Base-by-base conservation (phyloP, 1,140 invertebrate species). In the Arctopsyche grandis region DNA sequence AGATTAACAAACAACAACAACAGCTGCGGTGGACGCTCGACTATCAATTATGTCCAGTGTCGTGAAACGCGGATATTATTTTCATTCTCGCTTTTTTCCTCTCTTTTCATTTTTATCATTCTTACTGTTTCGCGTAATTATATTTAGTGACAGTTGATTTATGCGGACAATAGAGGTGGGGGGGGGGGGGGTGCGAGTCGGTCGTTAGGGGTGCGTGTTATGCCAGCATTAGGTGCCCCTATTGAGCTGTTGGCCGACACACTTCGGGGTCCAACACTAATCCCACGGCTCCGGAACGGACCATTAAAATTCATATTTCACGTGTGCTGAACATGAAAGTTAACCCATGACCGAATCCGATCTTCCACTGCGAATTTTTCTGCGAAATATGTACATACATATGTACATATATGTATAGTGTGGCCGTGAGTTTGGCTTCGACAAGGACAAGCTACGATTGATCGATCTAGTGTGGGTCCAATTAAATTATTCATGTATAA, bases 191-290 rank as follows among this genome's bases (percentile, higher is more conserved):
- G 79, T 80, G 79, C 29, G 29, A 38, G 29, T 1, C 16, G 24
- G 63, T 29, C 63, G 63, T 66, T 66, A 66, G 58, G 60, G 24
- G 79, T 80, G 79, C 79, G 79, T 80, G 79, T 29, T 29, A 60
- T 24, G 70, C 4, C 3, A n/a, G 22, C 75, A 80, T 80, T 80
- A 80, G 75, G 38, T 16, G 22, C 16, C 16, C 56, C 48, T 75
- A 75, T 75, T 43, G 69, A 78, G 76, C 76, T 78, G 69, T 78
- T 78, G 44, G 66, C 66, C 52, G 46, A 38, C 52, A n/a, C 48
- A 29, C 12, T 52, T 52, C 48, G 3, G 16, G 48, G 10, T 52
- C 48, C 48, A 52, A 75, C 60, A 44, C 29, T 73, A 77, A 73
- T 70, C 19, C 44, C n/a, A 44, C 43, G 43, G 14, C 63, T 70